phyloP scores from a whole-genome alignment of 2,113 vertebrate species.

The Forbesichthys papilliferus region DNA sequence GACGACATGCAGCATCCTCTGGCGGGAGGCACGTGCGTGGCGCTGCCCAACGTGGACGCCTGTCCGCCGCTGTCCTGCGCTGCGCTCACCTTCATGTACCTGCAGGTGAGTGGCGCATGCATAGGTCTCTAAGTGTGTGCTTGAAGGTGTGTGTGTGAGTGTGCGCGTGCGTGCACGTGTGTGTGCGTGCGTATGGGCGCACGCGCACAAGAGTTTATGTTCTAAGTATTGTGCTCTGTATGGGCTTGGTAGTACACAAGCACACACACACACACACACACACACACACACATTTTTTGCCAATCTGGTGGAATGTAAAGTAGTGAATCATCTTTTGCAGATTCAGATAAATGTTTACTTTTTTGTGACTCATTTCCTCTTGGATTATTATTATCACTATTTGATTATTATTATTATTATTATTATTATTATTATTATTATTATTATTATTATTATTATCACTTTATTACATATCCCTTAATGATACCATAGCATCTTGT shows the following conservation, averaged over 20 bases:
- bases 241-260: neutral
- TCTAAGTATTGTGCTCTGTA: neutral
- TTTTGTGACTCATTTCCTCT: neutral
- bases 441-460: neutral
- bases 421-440: neutral
- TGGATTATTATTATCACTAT: neutral
- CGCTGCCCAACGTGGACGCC: slow-evolving; percentile 91
- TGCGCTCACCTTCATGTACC: slow-evolving; percentile 98
- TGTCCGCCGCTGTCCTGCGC: slow-evolving; percentile 97
- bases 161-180: slow-evolving; percentile 51
- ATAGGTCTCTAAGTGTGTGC: slow-evolving; percentile 81
- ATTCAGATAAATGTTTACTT: neutral
- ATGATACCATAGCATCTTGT: neutral
- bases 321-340: no score
- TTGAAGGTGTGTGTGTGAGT: slow-evolving; percentile 56
- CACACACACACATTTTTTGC: neutral
- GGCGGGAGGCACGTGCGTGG: slow-evolving; percentile 92
- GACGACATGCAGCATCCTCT: slow-evolving; percentile 93
- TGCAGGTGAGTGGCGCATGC: slow-evolving; percentile 68
- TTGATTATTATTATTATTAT: no score
- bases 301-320: neutral
- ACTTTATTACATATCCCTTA: neutral
- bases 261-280: neutral
- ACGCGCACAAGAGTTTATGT: neutral
- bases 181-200: slow-evolving; percentile 65